Evolutionary conservation across 2,888 invertebrate genomes (phyloP), one percentile per base, ranked within the genome.

Genomic region (Netelia fuscicornis): DNA sequence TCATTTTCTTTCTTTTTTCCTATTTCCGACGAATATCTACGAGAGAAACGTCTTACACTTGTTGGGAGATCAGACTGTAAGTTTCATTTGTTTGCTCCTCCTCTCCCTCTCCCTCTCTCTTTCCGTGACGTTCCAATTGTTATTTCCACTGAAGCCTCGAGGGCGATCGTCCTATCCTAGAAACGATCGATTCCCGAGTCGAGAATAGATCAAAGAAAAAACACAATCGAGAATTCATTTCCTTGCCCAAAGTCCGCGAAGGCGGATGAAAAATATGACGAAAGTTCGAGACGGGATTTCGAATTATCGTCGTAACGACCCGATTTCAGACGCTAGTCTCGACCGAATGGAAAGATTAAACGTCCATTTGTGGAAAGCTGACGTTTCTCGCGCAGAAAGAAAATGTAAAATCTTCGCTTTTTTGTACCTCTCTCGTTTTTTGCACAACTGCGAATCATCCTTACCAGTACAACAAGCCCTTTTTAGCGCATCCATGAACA

Each of bases 31-130:
- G 30, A 68, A 54, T 54, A 78, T 74, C 52, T 60, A 44, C 79
- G 44, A 74, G 48, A 71, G 48, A 71, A 75, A 77, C 67, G 42
- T 68, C 74, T 42, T 74, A 74, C 79, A 65, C 74, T 83, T 56
- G 79, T 83, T 62, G 20, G 70, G 37, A 70, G 79, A 83, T 79
- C 56, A 48, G 67, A 48, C 20, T 70, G 64, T 64, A 70, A 83
- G 83, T 79, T 75, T 56, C 11, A 11, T 68, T 17, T 17, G 17
- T 17, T 17, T 17, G 17, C 17, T 17, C 17, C 17, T 17, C 17
- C 17, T 17, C 17, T 17, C 17, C 17, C 17, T 17, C 17, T 17
- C 17, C 17, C 17, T 0, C 37, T 17, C 54, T 30, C 30, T 1
- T 30, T 30, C 30, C 30, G 1, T 30, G 30, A 23, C 30, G 37